A percentile compares a stretch with the other conserved stretches of the same genome.
Evolutionary conservation across 2,888 invertebrate species (phyloP).

Genomic region (Melieria picta): DNA sequence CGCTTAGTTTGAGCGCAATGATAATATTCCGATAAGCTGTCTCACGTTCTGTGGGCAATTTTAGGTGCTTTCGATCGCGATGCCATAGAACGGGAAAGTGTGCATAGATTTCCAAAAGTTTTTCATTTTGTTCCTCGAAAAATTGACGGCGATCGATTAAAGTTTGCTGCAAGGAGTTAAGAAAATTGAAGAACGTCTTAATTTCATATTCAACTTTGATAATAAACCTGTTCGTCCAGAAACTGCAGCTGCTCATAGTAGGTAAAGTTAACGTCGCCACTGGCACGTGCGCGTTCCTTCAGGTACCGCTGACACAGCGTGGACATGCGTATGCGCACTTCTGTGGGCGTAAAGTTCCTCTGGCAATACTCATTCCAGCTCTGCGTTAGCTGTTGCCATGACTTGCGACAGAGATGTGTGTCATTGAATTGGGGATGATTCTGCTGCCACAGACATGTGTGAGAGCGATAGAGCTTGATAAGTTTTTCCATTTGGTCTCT

Average conservation of each 20-base stretch:
- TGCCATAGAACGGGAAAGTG: slow-evolving; percentile 58
- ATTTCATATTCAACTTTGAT: background rate
- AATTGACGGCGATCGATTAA: slow-evolving; percentile 51
- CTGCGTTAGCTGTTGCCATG: slow-evolving; percentile 52
- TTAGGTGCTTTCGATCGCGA: slow-evolving; percentile 45
- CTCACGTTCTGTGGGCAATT: slow-evolving; percentile 44
- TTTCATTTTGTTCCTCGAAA: slow-evolving; percentile 51
- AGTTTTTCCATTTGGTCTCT: slow-evolving; percentile 49
- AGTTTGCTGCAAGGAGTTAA: slow-evolving; percentile 45
- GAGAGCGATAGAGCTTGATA: slow-evolving; percentile 50
- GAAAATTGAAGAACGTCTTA: background rate
- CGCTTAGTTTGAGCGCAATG: slow-evolving; percentile 45
- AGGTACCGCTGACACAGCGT: slow-evolving; percentile 56
- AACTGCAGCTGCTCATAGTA: slow-evolving; percentile 53
- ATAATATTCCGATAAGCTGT: slow-evolving; percentile 52
- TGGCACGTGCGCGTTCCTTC: slow-evolving; percentile 53
- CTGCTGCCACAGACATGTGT: slow-evolving; percentile 57
- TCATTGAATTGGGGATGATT: slow-evolving; percentile 53
- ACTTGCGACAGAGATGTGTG: slow-evolving; percentile 49
- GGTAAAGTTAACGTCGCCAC: slow-evolving; percentile 49
- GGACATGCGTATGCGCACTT: slow-evolving; percentile 54
- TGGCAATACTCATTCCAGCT: slow-evolving; percentile 51
- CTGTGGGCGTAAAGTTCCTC: slow-evolving; percentile 49
- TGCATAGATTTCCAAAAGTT: slow-evolving; percentile 53
- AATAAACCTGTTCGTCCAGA: slow-evolving; percentile 46